Percentiles rank a stretch among this genome's conserved stretches.
Conservation (phyloP, 2,113 vertebrate species). For the Pteronura brasiliensis region DNA sequence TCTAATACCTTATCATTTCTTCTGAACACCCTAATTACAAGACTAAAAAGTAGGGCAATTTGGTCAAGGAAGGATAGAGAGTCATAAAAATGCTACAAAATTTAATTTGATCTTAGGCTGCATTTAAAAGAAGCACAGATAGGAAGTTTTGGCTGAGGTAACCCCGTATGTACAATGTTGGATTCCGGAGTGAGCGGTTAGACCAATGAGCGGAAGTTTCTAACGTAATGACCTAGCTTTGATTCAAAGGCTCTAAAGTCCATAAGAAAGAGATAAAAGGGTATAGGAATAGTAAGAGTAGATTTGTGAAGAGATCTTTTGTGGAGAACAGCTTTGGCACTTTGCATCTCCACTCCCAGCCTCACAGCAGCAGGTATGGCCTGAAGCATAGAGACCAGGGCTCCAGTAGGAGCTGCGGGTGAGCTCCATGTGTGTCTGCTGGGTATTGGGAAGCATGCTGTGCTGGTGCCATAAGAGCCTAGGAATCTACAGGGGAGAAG, state of each 20-base stretch:
- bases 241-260: neutral
- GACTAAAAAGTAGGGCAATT: neutral
- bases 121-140: neutral
- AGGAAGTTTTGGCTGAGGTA: neutral
- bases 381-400: neutral
- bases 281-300: neutral
- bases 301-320: neutral
- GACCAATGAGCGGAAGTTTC: neutral
- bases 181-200: neutral
- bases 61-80: neutral
- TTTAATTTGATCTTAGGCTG: constrained; percentile 13
- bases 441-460: neutral
- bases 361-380: neutral
- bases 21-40: neutral
- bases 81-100: neutral
- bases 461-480: neutral
- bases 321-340: neutral
- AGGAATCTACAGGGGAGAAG: neutral
- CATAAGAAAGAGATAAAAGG: neutral
- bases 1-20: constrained; percentile 13
- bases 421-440: neutral
- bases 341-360: neutral
- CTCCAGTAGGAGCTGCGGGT: neutral
- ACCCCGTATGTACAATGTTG: neutral
- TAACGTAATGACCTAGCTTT: neutral